Base-by-base conservation (phyloP, 2,113 vertebrate genomes). In the Antigone vipio region DNA sequence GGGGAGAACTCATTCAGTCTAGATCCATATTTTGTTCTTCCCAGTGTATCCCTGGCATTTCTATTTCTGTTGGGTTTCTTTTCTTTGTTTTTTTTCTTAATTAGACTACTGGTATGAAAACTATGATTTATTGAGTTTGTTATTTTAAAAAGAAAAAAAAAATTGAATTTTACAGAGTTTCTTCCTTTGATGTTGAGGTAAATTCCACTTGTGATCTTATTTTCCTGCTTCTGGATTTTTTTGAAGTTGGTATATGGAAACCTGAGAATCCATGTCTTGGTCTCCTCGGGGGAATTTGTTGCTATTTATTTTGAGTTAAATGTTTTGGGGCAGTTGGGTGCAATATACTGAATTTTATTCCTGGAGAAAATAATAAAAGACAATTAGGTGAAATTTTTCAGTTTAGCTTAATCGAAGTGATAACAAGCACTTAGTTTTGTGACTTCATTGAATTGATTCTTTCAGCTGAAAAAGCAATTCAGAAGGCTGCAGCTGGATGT, bases 401-500 rank as follows among this genome's bases (percentile, higher is more conserved):
- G n/a, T 89, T 85, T 82, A 76, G 56, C 52, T 75, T 88, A 82
- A 94, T 73, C 87, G 58, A 85, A 72, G 52, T 0, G 3, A 50
- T 89, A 96, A 56, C 45, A 76, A 69, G 69, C 66, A 53, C 59
- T 93, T 93, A 75, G 92, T 93, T 93, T 93, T 85, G 66, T 49
- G 68, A 12, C 71, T 88, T 92, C 34, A 26, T n/a, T 85, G 77
- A 92, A 85, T 64, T 68, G 62, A 89, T 94, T 82, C 62, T 79
- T 93, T 93, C 73, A 93, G 69, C 87, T 91, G 93, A 76, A 93
- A 52, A 88, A 86, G 53, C 59, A 6, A 18, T 79, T 97, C 67
- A 82, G 9, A 87, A 87, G 23, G 10, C 77, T 88, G 74, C 81
- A 96, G 81, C 93, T 96, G 96, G 66, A 66, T 93, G 81, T 95